Conservation (phyloP, 2,113 vertebrate species). For the Sylvilagus bachmani region DNA sequence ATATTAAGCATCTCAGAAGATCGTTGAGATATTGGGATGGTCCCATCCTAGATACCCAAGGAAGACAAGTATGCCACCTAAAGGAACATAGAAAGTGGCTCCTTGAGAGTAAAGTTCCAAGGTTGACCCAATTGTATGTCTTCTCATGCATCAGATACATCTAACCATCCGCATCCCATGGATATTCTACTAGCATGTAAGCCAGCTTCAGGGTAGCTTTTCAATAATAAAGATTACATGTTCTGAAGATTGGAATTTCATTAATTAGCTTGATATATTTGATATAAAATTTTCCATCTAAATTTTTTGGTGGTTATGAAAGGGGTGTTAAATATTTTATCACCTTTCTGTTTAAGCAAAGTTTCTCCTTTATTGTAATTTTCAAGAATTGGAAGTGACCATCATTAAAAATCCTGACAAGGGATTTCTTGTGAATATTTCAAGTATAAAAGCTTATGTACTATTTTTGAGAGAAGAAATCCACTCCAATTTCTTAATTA, state of each 20-base stretch:
- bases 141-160: neutral
- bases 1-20: neutral
- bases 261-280: conserved; percentile 60
- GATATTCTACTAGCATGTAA: neutral
- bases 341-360: conserved; percentile 64
- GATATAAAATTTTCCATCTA: conserved; percentile 36
- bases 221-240: neutral
- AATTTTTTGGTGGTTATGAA: conserved; percentile 66
- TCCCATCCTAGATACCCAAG: no score
- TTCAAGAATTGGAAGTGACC: conserved; percentile 54
- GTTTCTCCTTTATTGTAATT: conserved; percentile 57
- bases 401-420: conserved; percentile 55
- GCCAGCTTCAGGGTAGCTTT: neutral
- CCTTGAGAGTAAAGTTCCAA: neutral
- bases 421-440: conserved; percentile 50
- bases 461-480: neutral
- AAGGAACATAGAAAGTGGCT: neutral
- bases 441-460: conserved; percentile 11
- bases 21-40: neutral
- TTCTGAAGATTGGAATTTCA: conserved; percentile 29
- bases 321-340: conserved; percentile 76
- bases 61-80: neutral
- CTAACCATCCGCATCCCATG: neutral
- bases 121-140: neutral
- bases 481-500: conserved; percentile 19